Percentiles rank a stretch among this genome's conserved stretches.
These are phyloP conservation scores for Alfaro cultratus DNA, from an alignment of 2,797 vertebrate genomes.

Conservation along the genomic window DNA sequence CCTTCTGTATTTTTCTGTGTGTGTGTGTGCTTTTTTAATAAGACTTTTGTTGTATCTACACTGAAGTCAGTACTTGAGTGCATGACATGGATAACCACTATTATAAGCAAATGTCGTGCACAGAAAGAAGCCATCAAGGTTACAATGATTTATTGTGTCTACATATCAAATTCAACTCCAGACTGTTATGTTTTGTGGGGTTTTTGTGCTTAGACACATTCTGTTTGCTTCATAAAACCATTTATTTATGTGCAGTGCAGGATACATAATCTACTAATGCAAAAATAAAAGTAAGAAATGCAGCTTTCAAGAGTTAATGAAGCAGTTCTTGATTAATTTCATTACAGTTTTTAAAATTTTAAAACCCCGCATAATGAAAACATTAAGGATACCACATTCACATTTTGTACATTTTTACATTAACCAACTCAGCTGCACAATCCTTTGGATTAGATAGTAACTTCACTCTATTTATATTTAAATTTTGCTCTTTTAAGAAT, in stretches of 20 bases:
- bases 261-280: neutral
- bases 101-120: neutral
- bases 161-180: neutral
- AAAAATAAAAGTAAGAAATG: neutral
- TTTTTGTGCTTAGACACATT: neutral
- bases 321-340: neutral
- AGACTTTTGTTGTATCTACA: neutral
- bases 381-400: neutral
- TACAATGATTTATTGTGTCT: neutral
- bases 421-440: too few relatives aligned
- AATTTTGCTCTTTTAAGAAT: too few relatives aligned
- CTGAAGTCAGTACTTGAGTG: neutral
- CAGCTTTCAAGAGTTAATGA: neutral
- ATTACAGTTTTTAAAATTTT: neutral
- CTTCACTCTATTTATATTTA: too few relatives aligned
- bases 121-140: neutral
- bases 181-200: neutral
- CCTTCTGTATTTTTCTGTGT: neutral
- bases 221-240: neutral
- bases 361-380: neutral
- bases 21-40: neutral
- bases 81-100: neutral
- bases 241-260: neutral
- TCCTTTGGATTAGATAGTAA: too few relatives aligned
- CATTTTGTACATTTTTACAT: too few relatives aligned